Percentiles rank a stretch among this genome's conserved stretches.
These are phyloP conservation scores for Drosophila formosana DNA, from an alignment of 2,888 invertebrate species.

Conservation along the genomic window DNA sequence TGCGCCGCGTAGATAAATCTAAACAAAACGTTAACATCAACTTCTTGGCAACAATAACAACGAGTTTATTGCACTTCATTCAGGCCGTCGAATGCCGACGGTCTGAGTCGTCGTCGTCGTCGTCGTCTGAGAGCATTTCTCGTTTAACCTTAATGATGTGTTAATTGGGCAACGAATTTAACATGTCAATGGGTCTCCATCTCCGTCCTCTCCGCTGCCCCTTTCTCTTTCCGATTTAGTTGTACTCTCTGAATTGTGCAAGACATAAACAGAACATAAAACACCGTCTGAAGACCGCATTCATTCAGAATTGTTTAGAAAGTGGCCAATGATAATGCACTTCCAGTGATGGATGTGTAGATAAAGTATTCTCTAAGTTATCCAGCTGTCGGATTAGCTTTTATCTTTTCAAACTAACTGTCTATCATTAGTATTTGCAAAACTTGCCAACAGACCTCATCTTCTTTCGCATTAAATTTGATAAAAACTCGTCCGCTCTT, in stretches of 20 bases:
- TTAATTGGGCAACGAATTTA: constrained; percentile 69
- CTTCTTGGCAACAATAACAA: constrained; percentile 72
- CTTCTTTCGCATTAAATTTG: neutral
- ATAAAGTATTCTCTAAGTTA: neutral
- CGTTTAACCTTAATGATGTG: constrained; percentile 76
- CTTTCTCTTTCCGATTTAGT: constrained; percentile 10
- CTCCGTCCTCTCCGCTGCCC: neutral
- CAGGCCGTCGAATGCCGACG: constrained; percentile 3
- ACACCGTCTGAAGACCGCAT: constrained; percentile 27
- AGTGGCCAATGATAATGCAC: constrained; percentile 32
- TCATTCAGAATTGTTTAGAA: constrained; percentile 46
- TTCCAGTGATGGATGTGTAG: neutral
- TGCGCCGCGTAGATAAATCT: constrained; percentile 35
- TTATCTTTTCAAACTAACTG: neutral
- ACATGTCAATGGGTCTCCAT: constrained; percentile 64
- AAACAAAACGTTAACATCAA: constrained; percentile 70
- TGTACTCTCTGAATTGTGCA: constrained; percentile 41
- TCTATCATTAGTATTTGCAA: constrained; percentile 1
- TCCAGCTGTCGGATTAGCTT: neutral
- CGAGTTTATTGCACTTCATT: constrained; percentile 77
- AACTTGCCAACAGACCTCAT: neutral
- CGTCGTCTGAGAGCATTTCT: constrained; percentile 28
- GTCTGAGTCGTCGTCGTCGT: neutral
- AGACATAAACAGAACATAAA: constrained; percentile 72
- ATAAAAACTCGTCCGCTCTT: neutral